Conservation (phyloP, 2,113 vertebrate species). For the Pomatostomus ruficeps region DNA sequence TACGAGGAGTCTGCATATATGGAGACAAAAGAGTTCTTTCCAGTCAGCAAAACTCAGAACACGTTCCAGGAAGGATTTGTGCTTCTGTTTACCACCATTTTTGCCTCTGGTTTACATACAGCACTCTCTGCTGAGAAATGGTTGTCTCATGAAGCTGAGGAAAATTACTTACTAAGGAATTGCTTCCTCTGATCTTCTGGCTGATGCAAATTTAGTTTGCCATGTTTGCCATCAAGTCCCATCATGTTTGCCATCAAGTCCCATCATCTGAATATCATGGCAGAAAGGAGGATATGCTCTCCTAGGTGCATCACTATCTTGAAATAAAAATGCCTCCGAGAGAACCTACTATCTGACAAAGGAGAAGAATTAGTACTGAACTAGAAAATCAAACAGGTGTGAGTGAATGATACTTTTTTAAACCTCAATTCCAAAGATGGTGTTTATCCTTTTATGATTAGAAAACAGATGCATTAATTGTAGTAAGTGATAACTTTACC, state of each 20-base stretch:
- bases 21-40: background rate
- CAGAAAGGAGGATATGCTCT: background rate
- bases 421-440: background rate
- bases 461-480: background rate
- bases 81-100: background rate
- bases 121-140: background rate
- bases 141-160: background rate
- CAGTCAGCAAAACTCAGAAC: background rate
- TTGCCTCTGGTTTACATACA: background rate
- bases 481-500: background rate
- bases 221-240: background rate
- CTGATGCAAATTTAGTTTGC: background rate
- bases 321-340: background rate
- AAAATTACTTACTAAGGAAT: background rate
- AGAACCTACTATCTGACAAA: background rate
- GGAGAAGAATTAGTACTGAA: background rate
- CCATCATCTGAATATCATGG: background rate
- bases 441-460: background rate
- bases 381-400: background rate
- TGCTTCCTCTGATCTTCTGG: background rate
- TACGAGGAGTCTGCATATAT: background rate
- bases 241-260: background rate
- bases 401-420: background rate
- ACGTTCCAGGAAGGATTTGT: background rate
- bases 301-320: background rate